phyloP scores from a whole-genome alignment of 2,797 vertebrate species.

The Valencia hispanica region DNA sequence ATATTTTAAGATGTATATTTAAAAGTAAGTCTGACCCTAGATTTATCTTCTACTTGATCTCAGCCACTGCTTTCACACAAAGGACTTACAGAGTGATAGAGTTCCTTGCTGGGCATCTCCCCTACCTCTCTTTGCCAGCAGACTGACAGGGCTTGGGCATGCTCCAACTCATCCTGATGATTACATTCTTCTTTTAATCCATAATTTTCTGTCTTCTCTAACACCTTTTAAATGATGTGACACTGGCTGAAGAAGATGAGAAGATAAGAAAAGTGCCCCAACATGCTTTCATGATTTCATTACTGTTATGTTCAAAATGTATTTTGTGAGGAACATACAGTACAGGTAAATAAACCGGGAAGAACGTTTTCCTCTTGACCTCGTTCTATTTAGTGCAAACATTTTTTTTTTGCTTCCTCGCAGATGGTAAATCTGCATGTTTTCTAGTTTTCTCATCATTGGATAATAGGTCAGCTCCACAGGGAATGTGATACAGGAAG shows the following conservation, averaged over 20 bases:
- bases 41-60: constrained; percentile 45
- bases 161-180: constrained; percentile 57
- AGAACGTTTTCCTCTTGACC: neutral
- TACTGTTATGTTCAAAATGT: neutral
- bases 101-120: constrained; percentile 35
- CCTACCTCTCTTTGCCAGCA: constrained; percentile 55
- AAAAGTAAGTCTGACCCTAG: constrained; percentile 31
- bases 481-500: constrained; percentile 68
- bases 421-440: constrained; percentile 30
- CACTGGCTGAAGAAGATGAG: constrained; percentile 20
- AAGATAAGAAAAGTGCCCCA: constrained; percentile 13
- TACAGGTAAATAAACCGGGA: neutral
- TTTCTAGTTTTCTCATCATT: constrained; percentile 40
- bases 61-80: constrained; percentile 33
- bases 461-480: constrained; percentile 38
- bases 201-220: constrained; percentile 35
- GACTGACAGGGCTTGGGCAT: constrained; percentile 60
- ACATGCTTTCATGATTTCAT: constrained; percentile 20
- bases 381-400: constrained; percentile 14
- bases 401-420: constrained; percentile 6
- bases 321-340: constrained; percentile 2
- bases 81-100: constrained; percentile 51
- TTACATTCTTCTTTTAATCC: constrained; percentile 52
- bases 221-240: constrained; percentile 33
- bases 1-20: constrained; percentile 42